These are phyloP conservation scores for Erebia epiphron DNA, from an alignment of 2,888 invertebrate species.

Conservation along the genomic window DNA sequence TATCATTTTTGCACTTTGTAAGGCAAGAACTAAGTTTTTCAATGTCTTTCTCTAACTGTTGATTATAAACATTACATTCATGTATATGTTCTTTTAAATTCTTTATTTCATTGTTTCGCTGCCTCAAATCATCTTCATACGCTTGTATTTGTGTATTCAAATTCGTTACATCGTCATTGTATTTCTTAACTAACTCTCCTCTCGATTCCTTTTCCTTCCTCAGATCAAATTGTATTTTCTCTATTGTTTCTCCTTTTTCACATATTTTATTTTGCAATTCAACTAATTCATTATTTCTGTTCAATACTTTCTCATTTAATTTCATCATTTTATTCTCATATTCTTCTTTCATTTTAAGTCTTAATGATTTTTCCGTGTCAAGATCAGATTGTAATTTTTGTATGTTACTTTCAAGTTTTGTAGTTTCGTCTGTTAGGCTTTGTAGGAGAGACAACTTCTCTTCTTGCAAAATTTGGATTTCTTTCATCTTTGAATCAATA, in stretches of 20 bases:
- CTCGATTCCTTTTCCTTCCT: conserved; percentile 57
- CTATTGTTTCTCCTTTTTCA: conserved; percentile 64
- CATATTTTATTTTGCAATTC: conserved; percentile 68
- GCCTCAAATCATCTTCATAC: conserved; percentile 50
- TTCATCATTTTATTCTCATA: conserved; percentile 68
- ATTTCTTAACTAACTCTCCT: conserved; percentile 52
- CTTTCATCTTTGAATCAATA: conserved; percentile 61
- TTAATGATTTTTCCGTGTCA: conserved; percentile 59
- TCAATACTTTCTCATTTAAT: conserved; percentile 68
- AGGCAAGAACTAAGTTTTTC: conserved; percentile 49
- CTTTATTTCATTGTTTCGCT: conserved; percentile 51
- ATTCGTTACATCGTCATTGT: conserved; percentile 50
- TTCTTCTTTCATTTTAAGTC: conserved; percentile 60
- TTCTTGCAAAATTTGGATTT: conserved; percentile 68
- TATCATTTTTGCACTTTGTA: conserved; percentile 48
- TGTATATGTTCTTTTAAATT: conserved; percentile 51
- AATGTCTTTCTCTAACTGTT: conserved; percentile 53
- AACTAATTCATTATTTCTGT: conserved; percentile 71
- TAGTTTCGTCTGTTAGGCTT: conserved; percentile 62
- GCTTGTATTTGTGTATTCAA: conserved; percentile 47
- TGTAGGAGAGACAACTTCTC: conserved; percentile 65
- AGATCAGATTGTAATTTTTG: conserved; percentile 56
- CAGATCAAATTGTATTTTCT: conserved; percentile 57
- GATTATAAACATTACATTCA: conserved; percentile 43
- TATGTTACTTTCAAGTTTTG: conserved; percentile 59